Base-by-base conservation (phyloP, 2,888 invertebrate genomes). In the Hypolimnas misippus region DNA sequence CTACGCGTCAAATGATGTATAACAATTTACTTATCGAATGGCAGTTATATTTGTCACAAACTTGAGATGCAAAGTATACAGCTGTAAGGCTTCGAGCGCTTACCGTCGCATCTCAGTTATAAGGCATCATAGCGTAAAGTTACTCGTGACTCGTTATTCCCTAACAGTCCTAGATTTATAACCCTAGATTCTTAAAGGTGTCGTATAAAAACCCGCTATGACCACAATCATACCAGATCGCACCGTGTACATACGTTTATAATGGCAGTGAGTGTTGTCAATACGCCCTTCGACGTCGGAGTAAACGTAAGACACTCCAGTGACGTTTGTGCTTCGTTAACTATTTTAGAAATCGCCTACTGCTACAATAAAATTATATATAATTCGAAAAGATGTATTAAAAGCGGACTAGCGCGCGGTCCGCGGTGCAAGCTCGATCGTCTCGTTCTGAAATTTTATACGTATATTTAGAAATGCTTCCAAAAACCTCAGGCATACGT, bases 381-480 rank as follows among this genome's bases (percentile, higher is more conserved):
- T 69, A 76, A 76, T 74, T 82, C 79, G 76, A 83, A 80, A 74
- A 49, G 69, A 79, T 82, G 74, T 72, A 72, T 73, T 65, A 49
- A 68, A 81, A 78, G 87, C 84, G 77, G 76, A 78, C 88, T 86
- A 88, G 85, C 88, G 81, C 72, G 72, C 83, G 86, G 82, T 77
- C 89, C 89, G 87, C 85, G 90, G 91, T 89, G 89, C 89, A 81
- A 84, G 87, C 86, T 72, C 78, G 79, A 84, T 87, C 86, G 85
- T 82, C 73, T 78, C 81, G 75, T 83, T 76, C 77, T 77, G 76
- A 76, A 25, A 79, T 73, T 81, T 76, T 62, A 82, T 84, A 88
- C 83, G 83, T 89, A 88, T 86, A 84, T 84, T 86, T 87, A 89
- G 87, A 91, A 90, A 89, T 89, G 87, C 87, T 86, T 83, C 82